phyloP scores from a whole-genome alignment of 2,113 vertebrate species.

The Zingel zingel region DNA sequence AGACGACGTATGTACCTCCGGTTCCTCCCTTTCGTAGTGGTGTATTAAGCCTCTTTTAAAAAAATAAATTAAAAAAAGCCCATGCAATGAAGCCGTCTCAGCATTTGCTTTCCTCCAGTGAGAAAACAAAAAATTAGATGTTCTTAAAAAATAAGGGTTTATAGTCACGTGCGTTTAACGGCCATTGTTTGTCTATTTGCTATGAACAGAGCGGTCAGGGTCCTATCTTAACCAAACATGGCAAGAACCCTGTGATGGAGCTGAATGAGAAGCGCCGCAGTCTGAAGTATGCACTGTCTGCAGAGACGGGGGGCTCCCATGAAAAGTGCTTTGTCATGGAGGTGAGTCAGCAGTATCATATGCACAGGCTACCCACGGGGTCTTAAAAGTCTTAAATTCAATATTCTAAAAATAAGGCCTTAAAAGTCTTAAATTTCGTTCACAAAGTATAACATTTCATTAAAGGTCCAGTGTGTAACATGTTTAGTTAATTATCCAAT shows the following conservation, averaged over 20 bases:
- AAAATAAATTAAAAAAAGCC: too few relatives aligned
- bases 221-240: conserved; percentile 95
- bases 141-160: not conserved
- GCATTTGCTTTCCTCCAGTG: not conserved
- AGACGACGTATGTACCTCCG: conserved; percentile 62
- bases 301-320: conserved; percentile 93
- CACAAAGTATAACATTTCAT: too few relatives aligned
- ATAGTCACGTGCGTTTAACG: not conserved
- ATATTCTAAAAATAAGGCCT: too few relatives aligned
- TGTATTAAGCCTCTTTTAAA: not conserved
- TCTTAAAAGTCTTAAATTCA: too few relatives aligned
- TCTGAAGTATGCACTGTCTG: conserved; percentile 95
- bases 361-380: too few relatives aligned
- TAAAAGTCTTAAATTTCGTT: too few relatives aligned
- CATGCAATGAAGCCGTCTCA: not conserved
- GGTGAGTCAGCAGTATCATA: conserved; percentile 80
- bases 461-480: too few relatives aligned
- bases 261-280: conserved; percentile 96
- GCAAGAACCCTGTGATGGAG: conserved; percentile 99
- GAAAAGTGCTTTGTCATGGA: conserved; percentile 98
- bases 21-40: not conserved
- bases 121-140: not conserved
- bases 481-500: too few relatives aligned
- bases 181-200: conserved; percentile 22
- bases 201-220: conserved; percentile 85